A percentile compares a stretch with the other conserved stretches of the same genome.
phyloP scores from a whole-genome alignment of 92 coral and sea anemone genomes.

The Anthopleura xanthogrammica region DNA sequence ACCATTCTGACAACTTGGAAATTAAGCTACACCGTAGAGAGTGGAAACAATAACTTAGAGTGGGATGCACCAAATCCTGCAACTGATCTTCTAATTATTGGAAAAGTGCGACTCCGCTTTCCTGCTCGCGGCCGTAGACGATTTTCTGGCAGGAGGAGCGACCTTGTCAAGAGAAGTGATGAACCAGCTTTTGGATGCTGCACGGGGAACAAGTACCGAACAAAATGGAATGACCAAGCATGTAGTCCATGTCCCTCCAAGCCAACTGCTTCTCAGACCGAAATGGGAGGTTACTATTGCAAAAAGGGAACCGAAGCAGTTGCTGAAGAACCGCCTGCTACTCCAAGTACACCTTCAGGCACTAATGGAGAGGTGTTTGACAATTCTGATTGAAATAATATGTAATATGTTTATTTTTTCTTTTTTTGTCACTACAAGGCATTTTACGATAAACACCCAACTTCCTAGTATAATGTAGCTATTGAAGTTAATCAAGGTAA shows the following conservation, averaged over 20 bases:
- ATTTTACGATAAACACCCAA: no score
- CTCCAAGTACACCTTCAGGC: background rate
- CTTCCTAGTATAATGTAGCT: no score
- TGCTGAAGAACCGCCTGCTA: conserved; percentile 25
- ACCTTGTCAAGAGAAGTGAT: conserved; percentile 10
- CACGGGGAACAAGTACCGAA: conserved; percentile 44
- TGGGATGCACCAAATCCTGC: conserved; percentile 70
- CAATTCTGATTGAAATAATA: no score
- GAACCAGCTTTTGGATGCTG: conserved; percentile 36
- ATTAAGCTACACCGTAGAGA: conserved; percentile 26
- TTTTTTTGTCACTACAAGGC: no score
- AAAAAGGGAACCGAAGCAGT: conserved; percentile 49
- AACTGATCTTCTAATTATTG: conserved; percentile 46
- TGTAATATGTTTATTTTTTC: no score
- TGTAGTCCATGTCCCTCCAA: conserved; percentile 45
- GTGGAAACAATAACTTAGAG: conserved; percentile 10
- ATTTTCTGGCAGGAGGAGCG: background rate
- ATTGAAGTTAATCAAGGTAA: no score
- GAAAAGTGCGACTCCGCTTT: conserved; percentile 38
- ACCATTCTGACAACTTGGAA: conserved; percentile 62
- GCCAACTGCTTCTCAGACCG: conserved; percentile 36
- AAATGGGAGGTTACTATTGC: conserved; percentile 63
- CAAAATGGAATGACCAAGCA: conserved; percentile 33
- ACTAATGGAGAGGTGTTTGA: no score
- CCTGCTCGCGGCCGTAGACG: conserved; percentile 2